Conservation (phyloP, 2,888 invertebrate species). For the Cylindroiulus punctatus region DNA sequence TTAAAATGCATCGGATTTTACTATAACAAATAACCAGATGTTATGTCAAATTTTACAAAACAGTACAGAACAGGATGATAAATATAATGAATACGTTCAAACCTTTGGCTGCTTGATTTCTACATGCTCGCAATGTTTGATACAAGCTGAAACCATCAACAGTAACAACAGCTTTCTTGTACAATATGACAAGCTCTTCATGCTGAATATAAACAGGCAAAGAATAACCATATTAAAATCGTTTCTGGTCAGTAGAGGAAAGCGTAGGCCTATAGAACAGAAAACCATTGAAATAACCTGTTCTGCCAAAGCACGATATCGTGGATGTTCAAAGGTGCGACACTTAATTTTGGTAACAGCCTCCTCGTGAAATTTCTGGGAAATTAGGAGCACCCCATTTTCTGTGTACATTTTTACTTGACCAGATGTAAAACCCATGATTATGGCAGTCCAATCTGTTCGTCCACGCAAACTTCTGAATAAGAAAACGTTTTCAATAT, state of each 20-base stretch:
- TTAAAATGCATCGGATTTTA: neutral
- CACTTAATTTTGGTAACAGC: slow-evolving; percentile 82
- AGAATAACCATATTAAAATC: too few species aligned
- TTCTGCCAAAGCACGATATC: slow-evolving; percentile 50
- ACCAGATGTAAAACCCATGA: slow-evolving; percentile 86
- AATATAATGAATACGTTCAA: too few species aligned
- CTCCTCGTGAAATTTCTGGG: slow-evolving; percentile 86
- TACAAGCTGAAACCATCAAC: slow-evolving; percentile 82
- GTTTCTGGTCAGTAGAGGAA: too few species aligned
- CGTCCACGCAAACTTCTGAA: slow-evolving; percentile 71
- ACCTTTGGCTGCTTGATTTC: slow-evolving; percentile 82
- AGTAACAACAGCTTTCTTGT: slow-evolving; percentile 77
- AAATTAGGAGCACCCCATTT: slow-evolving; percentile 78
- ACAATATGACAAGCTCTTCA: slow-evolving; percentile 82
- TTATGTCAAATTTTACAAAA: too few species aligned
- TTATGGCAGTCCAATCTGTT: slow-evolving; percentile 93
- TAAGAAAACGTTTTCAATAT: neutral
- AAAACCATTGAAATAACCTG: slow-evolving; percentile 43
- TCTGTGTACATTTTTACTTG: slow-evolving; percentile 89
- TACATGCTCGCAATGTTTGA: slow-evolving; percentile 79
- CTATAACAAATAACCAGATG: too few species aligned
- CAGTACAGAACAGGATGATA: too few species aligned
- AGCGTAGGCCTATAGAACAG: too few species aligned
- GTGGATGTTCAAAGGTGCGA: slow-evolving; percentile 72
- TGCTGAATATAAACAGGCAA: slow-evolving; percentile 60